Base-by-base conservation (phyloP, 2,113 vertebrate genomes). In the Trichomycterus rosablanca region DNA sequence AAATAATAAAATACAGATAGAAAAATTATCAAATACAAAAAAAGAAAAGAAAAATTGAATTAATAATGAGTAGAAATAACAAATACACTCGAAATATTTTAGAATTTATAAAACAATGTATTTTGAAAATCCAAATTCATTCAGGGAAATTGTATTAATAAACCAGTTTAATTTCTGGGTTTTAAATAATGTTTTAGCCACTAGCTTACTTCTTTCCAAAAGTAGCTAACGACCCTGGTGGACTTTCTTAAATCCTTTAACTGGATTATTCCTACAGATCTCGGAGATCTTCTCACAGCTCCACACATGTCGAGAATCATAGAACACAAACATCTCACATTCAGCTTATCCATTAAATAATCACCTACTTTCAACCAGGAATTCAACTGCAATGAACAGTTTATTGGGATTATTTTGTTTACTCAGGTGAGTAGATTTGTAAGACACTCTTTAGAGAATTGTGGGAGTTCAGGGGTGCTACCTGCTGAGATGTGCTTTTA, bases 241-340 rank as follows among this genome's bases (percentile, higher is more conserved):
- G 78, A 76, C 78, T 79, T 52, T 1, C 15, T n/a, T 76, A 85
- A 80, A 87, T 84, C 82, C 77, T 53, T 76, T 87, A 88, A 88
- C 76, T 78, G 67, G 80, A 87, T 88, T 84, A 85, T 66, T 16
- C 26, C 37, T 20, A 54, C 50, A 65, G 49, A 37, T 52, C 24
- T 44, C 7, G 11, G 16, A 37, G 23, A 35, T 45, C 48, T 34
- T 53, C 28, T 58, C 34, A 66, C 34, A 44, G 37, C 32, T 62
- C 26, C 64, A 51, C 28, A 59, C 19, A 46, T 15, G 28, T 45
- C 64, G 20, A 50, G 43, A 49, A 19, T 23, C 42, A 18, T 20
- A 43, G 42, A 35, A 9, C 23, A 35, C 20, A 26, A 42, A 35
- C 15, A 12, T 6, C 46, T 22, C 12, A 3, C 2, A 42, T 15